Conservation (phyloP, 1,140 invertebrate genomes). For the Berghia stephanieae region DNA sequence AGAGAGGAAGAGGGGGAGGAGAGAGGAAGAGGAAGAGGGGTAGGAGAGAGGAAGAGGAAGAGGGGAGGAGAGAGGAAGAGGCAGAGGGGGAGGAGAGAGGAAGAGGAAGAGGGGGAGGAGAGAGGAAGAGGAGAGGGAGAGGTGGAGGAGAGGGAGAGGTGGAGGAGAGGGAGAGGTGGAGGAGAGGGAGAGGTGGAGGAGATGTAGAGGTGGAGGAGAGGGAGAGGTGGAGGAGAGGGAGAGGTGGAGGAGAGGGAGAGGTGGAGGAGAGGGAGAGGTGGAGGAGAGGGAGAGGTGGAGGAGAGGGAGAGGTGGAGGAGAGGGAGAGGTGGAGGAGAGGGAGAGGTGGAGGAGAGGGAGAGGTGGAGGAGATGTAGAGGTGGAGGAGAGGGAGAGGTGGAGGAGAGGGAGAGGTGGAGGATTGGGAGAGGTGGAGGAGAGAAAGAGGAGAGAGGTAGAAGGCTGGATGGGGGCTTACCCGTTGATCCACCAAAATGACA, state of each 20-base stretch:
- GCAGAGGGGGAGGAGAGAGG: neutral
- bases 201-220: too few relatives aligned
- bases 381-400: too few relatives aligned
- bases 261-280: constrained; percentile 10
- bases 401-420: too few relatives aligned
- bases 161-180: neutral
- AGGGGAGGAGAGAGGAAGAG: neutral
- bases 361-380: neutral
- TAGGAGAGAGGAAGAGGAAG: neutral
- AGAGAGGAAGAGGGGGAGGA: neutral
- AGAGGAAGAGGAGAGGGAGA: neutral
- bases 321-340: neutral
- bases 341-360: neutral
- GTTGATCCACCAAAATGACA: constrained; percentile 94
- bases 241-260: neutral
- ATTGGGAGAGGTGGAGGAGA: too few relatives aligned
- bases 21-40: neutral
- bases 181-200: neutral
- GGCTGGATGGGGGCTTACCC: constrained; percentile 59
- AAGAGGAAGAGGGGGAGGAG: neutral
- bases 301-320: constrained; percentile 10
- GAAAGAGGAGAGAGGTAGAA: too few relatives aligned
- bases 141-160: neutral
- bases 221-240: neutral
- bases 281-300: neutral